Percentiles rank a stretch among this genome's conserved stretches.
Evolutionary conservation across 2,113 vertebrate genomes (phyloP).

Genomic region (Epinephelus lanceolatus): DNA sequence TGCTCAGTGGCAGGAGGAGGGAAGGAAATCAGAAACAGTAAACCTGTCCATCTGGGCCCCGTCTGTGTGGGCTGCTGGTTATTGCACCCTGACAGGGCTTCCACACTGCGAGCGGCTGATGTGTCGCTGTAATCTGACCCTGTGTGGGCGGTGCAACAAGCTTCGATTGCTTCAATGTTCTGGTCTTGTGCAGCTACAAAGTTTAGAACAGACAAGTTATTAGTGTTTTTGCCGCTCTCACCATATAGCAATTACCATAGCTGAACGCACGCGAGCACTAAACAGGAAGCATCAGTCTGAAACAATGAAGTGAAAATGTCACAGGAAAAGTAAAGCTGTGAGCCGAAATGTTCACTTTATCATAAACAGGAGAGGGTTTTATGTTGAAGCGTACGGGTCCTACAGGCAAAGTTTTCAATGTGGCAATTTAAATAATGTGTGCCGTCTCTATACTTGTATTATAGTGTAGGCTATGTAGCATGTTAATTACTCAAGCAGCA

Average conservation of each 20-base stretch:
- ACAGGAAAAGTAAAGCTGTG: constrained; percentile 21
- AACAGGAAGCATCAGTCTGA: constrained; percentile 33
- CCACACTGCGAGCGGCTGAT: constrained; percentile 38
- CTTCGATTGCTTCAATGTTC: constrained; percentile 45
- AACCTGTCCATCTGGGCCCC: constrained; percentile 73
- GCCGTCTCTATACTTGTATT: background rate
- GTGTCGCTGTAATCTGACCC: constrained; percentile 63
- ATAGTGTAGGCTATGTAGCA: background rate
- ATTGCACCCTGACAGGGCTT: constrained; percentile 55
- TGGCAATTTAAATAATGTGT: background rate
- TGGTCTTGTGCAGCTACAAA: constrained; percentile 15
- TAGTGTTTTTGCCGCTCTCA: constrained; percentile 3
- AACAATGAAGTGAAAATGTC: constrained; percentile 6
- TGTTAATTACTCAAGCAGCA: constrained; percentile 3
- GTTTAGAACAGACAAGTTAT: constrained; percentile 42
- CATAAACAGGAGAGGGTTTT: background rate
- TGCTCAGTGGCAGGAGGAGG: constrained; percentile 49
- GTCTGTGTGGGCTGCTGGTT: constrained; percentile 64
- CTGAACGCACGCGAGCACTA: constrained; percentile 13
- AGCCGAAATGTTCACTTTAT: background rate
- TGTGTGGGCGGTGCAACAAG: constrained; percentile 52
- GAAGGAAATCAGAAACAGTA: constrained; percentile 67
- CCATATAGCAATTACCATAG: constrained; percentile 26
- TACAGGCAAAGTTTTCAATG: background rate
- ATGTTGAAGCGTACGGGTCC: background rate